These are phyloP conservation scores for Lipophrys pholis DNA, from an alignment of 2,113 vertebrate genomes.

Conservation along the genomic window DNA sequence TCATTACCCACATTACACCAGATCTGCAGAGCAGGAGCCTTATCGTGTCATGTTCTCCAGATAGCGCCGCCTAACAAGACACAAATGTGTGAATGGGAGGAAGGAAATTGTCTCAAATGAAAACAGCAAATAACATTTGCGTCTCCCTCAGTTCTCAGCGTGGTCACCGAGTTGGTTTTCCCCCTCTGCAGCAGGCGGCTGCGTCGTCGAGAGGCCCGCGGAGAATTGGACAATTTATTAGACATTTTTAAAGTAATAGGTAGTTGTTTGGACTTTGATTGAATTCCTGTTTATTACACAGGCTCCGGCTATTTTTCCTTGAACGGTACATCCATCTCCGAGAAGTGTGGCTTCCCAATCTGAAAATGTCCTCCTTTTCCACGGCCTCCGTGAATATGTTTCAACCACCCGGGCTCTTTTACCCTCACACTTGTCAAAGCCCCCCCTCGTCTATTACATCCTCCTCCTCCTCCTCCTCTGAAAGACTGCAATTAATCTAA, in stretches of 20 bases:
- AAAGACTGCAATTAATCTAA: conserved; percentile 83
- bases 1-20: conserved; percentile 48
- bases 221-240: conserved; percentile 48
- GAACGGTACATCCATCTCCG: conserved; percentile 2
- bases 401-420: conserved; percentile 20
- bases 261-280: conserved; percentile 25
- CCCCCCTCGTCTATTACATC: conserved; percentile 60
- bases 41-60: conserved; percentile 52
- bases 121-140: conserved; percentile 40
- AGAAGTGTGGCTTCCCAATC: conserved; percentile 15
- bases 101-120: conserved; percentile 30
- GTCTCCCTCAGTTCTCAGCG: background rate
- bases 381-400: conserved; percentile 30
- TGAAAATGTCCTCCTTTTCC: background rate
- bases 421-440: conserved; percentile 12
- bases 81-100: conserved; percentile 22
- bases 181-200: background rate
- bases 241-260: conserved; percentile 38
- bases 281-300: conserved; percentile 40
- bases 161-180: conserved; percentile 25
- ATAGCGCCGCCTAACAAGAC: conserved; percentile 55
- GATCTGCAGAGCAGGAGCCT: conserved; percentile 18
- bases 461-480: conserved; percentile 49
- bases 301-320: background rate
- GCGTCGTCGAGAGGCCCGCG: conserved; percentile 16